Percentiles rank a stretch among this genome's conserved stretches.
Conservation (phyloP, 2,113 vertebrate species). For the Grallaria varia region DNA sequence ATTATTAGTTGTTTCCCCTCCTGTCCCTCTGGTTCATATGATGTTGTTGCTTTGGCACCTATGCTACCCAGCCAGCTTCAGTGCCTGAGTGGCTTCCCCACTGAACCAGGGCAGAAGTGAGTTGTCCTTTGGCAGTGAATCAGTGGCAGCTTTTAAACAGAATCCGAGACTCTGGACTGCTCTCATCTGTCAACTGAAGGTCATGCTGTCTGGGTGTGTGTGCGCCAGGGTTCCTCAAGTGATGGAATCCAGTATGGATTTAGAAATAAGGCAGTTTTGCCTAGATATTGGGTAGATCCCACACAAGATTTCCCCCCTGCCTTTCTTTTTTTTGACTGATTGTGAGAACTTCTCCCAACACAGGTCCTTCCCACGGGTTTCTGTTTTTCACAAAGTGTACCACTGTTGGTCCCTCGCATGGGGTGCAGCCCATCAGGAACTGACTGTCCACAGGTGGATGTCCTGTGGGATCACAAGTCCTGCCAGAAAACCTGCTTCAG, state of each 20-base stretch:
- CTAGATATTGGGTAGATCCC: background rate
- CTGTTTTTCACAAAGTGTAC: background rate
- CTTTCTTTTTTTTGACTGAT: background rate
- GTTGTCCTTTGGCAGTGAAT: background rate
- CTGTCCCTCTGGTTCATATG: background rate
- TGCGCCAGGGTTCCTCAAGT: background rate
- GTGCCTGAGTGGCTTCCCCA: background rate
- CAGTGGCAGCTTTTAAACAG: background rate
- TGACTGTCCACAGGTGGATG: background rate
- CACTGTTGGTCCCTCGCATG: background rate
- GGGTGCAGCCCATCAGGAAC: background rate
- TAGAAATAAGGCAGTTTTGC: background rate
- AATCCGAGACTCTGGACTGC: background rate
- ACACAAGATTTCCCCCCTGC: background rate
- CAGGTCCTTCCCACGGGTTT: rapidly evolving
- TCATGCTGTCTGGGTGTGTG: background rate
- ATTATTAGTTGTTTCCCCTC: background rate
- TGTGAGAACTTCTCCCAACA: background rate
- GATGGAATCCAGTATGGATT: background rate
- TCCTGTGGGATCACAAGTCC: background rate
- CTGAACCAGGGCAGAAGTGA: background rate
- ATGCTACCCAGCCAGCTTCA: background rate
- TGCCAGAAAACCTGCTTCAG: background rate
- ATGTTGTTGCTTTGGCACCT: background rate
- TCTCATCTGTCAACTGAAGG: background rate